Base-by-base conservation (phyloP, 2,113 vertebrate species). In the Pseudorasbora parva region DNA sequence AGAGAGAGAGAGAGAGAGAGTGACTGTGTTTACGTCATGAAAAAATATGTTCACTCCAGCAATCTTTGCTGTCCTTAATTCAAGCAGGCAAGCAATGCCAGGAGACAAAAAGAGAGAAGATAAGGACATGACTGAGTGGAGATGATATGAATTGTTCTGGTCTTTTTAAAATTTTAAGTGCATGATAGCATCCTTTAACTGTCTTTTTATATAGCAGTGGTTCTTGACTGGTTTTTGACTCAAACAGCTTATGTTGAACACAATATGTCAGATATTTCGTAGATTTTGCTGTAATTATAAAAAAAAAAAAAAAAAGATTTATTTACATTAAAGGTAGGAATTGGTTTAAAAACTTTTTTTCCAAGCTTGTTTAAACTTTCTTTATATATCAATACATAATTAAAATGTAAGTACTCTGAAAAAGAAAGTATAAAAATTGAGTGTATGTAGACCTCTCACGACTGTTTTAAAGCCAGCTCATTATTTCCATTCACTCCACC, bases 61-160 rank as follows among this genome's bases (percentile, higher is more conserved):
- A 27, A 45, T 80, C 72, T 37, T 49, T 49, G 15, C 45, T 72
- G 81, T 8, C 17, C 45, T 56, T 69, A 59, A 84, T 64, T 72
- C 76, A 45, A 78, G 51, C 37, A 41, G 76, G 37, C 64, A 45
- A 49, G 76, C n/a, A 25, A 59, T 79, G 64, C 51, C 64, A 84
- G 33, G 83, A 79, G 49, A 45, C 49, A 71, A 41, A 71, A 25
- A 79, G 49, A 60, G 56, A 84, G 64, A 57, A 78, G 15, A 78
- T 47, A 77, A 78, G 60, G 56, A n/a, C 12, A 27, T 27, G 41
- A 78, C 43, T 64, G 45, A 80, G 25, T 2, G 25, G 43, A 68
- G 27, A 80, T 68, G 25, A 51, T 15, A 54, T 66, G 17, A 80
- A 68, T 64, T 30, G 60, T 33, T 80, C 60, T 64, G 45, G 19